Conservation (phyloP, 2,888 invertebrate genomes). For the Apodemia zela region DNA sequence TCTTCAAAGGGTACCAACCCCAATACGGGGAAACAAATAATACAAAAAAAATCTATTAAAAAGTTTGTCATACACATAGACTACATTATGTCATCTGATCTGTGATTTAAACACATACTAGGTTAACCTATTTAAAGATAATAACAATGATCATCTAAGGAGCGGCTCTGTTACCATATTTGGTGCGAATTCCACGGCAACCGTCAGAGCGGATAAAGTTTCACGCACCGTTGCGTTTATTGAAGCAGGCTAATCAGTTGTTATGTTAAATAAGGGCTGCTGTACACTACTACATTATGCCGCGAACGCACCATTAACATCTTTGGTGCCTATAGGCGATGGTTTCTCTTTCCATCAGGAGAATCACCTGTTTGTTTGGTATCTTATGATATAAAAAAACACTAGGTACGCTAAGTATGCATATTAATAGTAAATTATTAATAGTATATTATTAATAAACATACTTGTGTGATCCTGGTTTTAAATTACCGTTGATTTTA, state of each 20-base stretch:
- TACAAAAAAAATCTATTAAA: background rate
- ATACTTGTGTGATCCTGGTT: no score
- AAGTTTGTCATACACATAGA: background rate
- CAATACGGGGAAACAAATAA: no score
- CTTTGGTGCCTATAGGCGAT: no score
- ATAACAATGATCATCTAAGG: slow-evolving; percentile 38
- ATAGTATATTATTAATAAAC: no score
- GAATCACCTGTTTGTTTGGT: no score
- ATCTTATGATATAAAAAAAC: no score
- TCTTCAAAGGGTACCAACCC: no score
- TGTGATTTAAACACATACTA: background rate
- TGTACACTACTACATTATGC: background rate
- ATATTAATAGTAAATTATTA: no score
- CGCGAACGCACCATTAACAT: no score
- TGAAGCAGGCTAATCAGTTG: slow-evolving; percentile 17
- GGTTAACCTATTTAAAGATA: slow-evolving; percentile 14
- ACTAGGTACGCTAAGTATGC: no score
- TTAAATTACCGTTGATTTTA: no score
- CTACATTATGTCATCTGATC: background rate
- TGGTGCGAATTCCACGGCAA: slow-evolving; percentile 59
- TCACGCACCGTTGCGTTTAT: slow-evolving; percentile 5
- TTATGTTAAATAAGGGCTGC: slow-evolving; percentile 22
- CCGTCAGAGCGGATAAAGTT: slow-evolving; percentile 39
- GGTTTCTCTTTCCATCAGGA: no score
- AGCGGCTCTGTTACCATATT: slow-evolving; percentile 54